Percentiles rank a stretch among this genome's conserved stretches.
Evolutionary conservation across 2,888 invertebrate species (phyloP).

Genomic region (Drosophila leonis): DNA sequence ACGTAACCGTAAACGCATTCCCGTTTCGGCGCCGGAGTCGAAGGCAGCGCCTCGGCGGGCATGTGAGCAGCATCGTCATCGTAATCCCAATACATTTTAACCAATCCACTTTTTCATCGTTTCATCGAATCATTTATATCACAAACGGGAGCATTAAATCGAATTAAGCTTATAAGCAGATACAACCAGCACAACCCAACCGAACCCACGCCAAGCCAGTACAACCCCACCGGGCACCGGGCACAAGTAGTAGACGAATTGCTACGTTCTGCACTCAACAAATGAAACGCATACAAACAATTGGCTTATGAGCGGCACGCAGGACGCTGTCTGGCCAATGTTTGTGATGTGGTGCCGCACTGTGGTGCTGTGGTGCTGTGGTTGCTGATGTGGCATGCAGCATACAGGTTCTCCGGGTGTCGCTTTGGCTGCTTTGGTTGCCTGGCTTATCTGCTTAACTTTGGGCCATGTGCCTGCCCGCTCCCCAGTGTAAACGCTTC

Average conservation of each 20-base stretch:
- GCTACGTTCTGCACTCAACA: slow-evolving; percentile 71
- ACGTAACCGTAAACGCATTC: slow-evolving; percentile 71
- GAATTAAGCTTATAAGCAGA: slow-evolving; percentile 81
- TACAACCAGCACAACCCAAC: background rate
- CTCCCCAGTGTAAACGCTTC: slow-evolving; percentile 28
- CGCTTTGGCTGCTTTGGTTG: slow-evolving; percentile 32
- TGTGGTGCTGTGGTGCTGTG: slow-evolving; percentile 25
- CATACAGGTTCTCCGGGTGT: slow-evolving; percentile 29
- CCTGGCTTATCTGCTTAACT: slow-evolving; percentile 78
- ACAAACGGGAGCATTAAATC: slow-evolving; percentile 83
- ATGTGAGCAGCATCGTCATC: slow-evolving; percentile 43
- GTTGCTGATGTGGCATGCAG: slow-evolving; percentile 19
- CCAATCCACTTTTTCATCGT: slow-evolving; percentile 83
- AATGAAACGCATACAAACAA: slow-evolving; percentile 77
- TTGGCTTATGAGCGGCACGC: slow-evolving; percentile 76
- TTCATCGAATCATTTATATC: slow-evolving; percentile 82
- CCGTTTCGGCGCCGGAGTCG: slow-evolving; percentile 40
- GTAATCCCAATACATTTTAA: slow-evolving; percentile 82
- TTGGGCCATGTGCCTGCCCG: slow-evolving; percentile 60
- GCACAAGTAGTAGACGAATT: slow-evolving; percentile 53
- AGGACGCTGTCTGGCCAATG: slow-evolving; percentile 45
- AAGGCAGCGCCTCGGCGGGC: slow-evolving; percentile 19
- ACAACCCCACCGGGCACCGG: background rate
- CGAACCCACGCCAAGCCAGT: background rate
- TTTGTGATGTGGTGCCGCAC: slow-evolving; percentile 45